A percentile compares a stretch with the other conserved stretches of the same genome.
These are phyloP conservation scores for Eueides isabella DNA, from an alignment of 1,140 invertebrate genomes.

Conservation along the genomic window DNA sequence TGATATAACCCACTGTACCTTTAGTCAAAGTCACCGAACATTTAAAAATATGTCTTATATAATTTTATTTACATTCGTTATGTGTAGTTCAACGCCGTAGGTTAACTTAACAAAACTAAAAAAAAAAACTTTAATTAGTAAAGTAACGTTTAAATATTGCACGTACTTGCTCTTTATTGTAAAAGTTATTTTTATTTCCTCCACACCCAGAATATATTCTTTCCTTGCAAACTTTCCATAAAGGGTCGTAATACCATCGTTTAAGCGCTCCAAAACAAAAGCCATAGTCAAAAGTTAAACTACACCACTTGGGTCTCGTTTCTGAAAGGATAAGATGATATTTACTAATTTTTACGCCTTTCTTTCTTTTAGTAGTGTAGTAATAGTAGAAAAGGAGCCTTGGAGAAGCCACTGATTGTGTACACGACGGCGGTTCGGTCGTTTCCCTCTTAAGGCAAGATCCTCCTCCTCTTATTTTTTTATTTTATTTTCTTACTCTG, in stretches of 20 bases:
- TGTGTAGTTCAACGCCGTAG: too few relatives aligned
- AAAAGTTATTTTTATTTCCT: slow-evolving; percentile 73
- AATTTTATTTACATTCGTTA: too few relatives aligned
- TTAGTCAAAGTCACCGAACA: too few relatives aligned
- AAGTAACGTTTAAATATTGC: background rate
- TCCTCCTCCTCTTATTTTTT: too few relatives aligned
- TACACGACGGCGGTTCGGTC: too few relatives aligned
- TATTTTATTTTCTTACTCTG: too few relatives aligned
- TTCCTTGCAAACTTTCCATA: slow-evolving; percentile 65
- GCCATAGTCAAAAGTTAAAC: slow-evolving; percentile 64
- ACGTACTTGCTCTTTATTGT: slow-evolving; percentile 56
- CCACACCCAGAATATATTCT: slow-evolving; percentile 72
- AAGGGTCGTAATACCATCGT: slow-evolving; percentile 64
- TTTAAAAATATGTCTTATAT: too few relatives aligned
- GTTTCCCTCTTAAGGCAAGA: too few relatives aligned
- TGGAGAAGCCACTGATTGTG: too few relatives aligned
- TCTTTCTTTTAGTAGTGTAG: background rate
- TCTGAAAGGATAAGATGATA: slow-evolving; percentile 20
- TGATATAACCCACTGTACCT: too few relatives aligned
- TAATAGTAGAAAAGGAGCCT: background rate
- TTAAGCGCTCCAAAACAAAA: slow-evolving; percentile 64
- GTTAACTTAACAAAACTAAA: too few relatives aligned
- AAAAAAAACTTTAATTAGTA: too few relatives aligned
- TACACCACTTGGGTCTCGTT: slow-evolving; percentile 57
- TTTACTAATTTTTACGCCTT: background rate